Evolutionary conservation across 2,888 invertebrate genomes (phyloP), one percentile per base, ranked within the genome.

Genomic region (Thecophora atra): DNA sequence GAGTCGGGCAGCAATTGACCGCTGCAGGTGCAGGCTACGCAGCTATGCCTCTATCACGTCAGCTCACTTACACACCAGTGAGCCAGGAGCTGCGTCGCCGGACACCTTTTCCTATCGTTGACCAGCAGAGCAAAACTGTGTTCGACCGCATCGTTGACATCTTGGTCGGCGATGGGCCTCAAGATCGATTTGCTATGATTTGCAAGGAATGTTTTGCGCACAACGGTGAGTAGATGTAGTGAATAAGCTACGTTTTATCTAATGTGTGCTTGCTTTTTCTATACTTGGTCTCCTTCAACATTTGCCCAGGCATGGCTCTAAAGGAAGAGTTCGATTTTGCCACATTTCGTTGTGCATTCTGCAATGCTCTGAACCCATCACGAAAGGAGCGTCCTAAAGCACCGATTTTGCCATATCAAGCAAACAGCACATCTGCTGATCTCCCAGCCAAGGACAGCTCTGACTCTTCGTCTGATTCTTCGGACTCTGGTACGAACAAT

Each of bases 141-240:
- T 84, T 98, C 75, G 98, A 98, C 86, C 93, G 94, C 82, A 89
- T 99, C 80, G 92, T 99, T 19, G 99, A 99, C 84, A 97, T 94
- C 83, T 87, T 99, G 74, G 91, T 99, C 56, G 98, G 97, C 56
- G 99, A 99, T 85, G 99, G 98, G 0, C 98, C 98, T 28, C 91
- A 92, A 74, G 95, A 97, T 86, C 91, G 98, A 79, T 99, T 94
- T 88, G 99, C 99, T 24, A 90, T 99, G 76, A 96, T 99, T 81
- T 99, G 99, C 86, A 89, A 89, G 52, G 90, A 93, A 77, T 99
- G 99, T 84, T 91, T 89, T 78, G 91, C 93, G 19, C 99, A 99
- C 85, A 99, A 99, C 86, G 99, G 99, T 89, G 87, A 85, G 69
- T 44, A 37, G 7, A 11, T 11, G 11, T 8, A 37, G 6, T 37